Conservation (phyloP, 2,113 vertebrate genomes). For the Phylloscopus trochilus region DNA sequence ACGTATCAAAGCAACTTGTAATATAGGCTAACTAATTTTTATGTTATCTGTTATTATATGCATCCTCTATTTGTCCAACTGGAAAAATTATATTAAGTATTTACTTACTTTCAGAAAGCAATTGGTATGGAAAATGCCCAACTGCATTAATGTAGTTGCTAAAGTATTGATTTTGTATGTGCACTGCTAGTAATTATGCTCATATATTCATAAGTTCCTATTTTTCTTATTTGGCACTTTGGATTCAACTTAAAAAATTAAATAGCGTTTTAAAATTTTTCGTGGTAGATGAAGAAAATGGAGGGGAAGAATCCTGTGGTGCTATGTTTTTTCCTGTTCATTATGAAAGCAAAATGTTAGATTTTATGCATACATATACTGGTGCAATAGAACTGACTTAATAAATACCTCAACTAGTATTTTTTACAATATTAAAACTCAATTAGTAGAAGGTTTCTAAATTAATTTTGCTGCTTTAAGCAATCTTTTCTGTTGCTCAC, state of each 20-base stretch:
- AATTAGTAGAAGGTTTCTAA: neutral
- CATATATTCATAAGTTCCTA: neutral
- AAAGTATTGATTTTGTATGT: neutral
- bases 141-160: neutral
- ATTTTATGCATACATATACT: neutral
- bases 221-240: neutral
- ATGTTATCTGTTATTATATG: neutral
- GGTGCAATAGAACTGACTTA: neutral
- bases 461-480: neutral
- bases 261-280: neutral
- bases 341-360: neutral
- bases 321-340: neutral
- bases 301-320: neutral
- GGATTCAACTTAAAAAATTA: neutral
- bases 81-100: neutral
- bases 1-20: neutral
- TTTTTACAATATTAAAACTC: neutral
- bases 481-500: neutral
- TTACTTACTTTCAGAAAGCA: neutral
- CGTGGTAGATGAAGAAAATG: neutral
- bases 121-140: too few species aligned
- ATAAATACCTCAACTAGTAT: neutral
- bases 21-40: neutral
- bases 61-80: neutral
- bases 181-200: neutral